A percentile compares a stretch with the other conserved stretches of the same genome.
These are phyloP conservation scores for Podarcis cretensis DNA, from an alignment of 2,113 vertebrate genomes.

Conservation along the genomic window DNA sequence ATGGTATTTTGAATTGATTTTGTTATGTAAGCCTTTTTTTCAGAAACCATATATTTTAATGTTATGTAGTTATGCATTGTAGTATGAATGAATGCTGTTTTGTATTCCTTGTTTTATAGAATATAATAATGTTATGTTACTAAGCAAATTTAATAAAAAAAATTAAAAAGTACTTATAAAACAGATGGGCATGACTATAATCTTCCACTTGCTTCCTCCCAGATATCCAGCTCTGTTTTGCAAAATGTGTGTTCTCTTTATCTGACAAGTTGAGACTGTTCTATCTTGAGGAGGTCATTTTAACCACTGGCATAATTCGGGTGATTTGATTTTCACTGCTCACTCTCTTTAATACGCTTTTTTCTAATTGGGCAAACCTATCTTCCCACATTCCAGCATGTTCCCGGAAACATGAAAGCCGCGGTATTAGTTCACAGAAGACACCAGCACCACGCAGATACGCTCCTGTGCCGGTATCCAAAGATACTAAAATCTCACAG, in stretches of 20 bases:
- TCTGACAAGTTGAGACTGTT: neutral
- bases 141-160: no score
- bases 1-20: no score
- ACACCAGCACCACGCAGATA: constrained; percentile 82
- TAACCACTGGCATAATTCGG: no score
- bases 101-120: no score
- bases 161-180: neutral
- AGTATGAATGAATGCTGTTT: no score
- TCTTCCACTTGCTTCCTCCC: neutral
- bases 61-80: no score
- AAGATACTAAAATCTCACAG: constrained; percentile 62
- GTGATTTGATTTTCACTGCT: neutral
- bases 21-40: no score
- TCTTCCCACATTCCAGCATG: constrained; percentile 42
- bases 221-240: neutral
- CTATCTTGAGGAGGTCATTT: neutral
- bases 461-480: constrained; percentile 81
- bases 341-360: neutral
- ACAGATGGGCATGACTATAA: neutral
- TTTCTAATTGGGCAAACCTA: neutral
- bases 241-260: neutral
- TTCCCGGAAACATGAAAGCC: constrained; percentile 52
- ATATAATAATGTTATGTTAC: no score
- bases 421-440: constrained; percentile 54
- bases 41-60: no score